These are phyloP conservation scores for Desmodus rotundus DNA, from an alignment of 2,113 vertebrate species.

Conservation along the genomic window DNA sequence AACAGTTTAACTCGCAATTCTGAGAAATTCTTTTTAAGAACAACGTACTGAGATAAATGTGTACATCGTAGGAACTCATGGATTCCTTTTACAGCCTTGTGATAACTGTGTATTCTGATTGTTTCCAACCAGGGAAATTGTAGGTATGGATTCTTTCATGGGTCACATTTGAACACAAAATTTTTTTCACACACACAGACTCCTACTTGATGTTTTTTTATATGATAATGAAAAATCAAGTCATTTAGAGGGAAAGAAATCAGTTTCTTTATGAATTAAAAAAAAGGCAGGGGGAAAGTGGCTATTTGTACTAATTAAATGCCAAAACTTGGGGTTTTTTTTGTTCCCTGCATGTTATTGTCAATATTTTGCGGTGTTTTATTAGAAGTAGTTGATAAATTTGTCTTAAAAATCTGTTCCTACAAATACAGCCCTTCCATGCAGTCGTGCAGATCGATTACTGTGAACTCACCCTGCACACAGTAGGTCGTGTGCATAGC, in stretches of 20 bases:
- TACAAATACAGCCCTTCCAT: not conserved
- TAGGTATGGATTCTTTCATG: not conserved
- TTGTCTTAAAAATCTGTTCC: not conserved
- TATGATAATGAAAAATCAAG: not conserved
- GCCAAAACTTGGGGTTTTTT: not conserved
- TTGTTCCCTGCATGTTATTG: not conserved
- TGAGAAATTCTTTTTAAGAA: not conserved
- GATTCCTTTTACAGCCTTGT: not conserved
- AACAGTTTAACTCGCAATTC: not conserved
- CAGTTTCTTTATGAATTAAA: not conserved
- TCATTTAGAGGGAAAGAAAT: not conserved
- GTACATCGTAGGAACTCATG: not conserved
- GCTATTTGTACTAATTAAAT: not conserved
- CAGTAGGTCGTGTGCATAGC: rapidly evolving
- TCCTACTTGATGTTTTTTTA: not conserved
- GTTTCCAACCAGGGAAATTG: not conserved
- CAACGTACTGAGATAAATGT: not conserved
- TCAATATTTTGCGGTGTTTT: not conserved
- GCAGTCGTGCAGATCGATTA: too few relatives aligned
- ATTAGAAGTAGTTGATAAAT: not conserved
- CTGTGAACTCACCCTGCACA: rapidly evolving
- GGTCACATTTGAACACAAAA: not conserved
- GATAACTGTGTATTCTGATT: not conserved
- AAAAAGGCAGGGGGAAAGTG: not conserved
- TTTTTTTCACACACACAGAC: not conserved